Conservation (phyloP, 2,797 vertebrate genomes). For the Bovichtus variegatus region DNA sequence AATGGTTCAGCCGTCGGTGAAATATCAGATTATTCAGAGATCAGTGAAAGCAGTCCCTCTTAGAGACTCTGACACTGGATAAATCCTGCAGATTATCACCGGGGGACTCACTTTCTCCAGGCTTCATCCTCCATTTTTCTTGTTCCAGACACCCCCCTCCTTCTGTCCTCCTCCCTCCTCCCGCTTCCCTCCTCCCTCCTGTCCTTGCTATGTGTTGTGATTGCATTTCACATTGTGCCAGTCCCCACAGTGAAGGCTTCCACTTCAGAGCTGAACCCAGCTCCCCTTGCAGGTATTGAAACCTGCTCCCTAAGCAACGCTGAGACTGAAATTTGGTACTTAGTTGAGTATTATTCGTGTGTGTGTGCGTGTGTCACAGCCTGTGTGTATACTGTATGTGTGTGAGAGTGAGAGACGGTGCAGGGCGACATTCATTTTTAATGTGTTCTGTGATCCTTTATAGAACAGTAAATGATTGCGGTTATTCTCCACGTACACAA, state of each 20-base stretch:
- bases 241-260: constrained; percentile 43
- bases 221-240: constrained; percentile 56
- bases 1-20: background rate
- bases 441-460: background rate
- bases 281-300: constrained; percentile 51
- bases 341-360: constrained; percentile 31
- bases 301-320: constrained; percentile 49
- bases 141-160: background rate
- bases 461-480: background rate
- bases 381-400: background rate
- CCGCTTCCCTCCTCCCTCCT: background rate
- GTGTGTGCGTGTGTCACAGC: constrained; percentile 2
- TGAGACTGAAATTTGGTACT: constrained; percentile 50
- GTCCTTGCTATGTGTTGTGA: constrained; percentile 38
- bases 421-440: constrained; percentile 41
- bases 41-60: background rate
- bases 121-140: constrained; percentile 26
- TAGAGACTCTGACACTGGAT: background rate
- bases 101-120: constrained; percentile 65
- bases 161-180: background rate
- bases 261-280: constrained; percentile 42
- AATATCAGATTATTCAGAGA: background rate
- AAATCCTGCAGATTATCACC: constrained; percentile 49
- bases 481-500: background rate
- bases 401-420: background rate